Evolutionary conservation across 1,140 invertebrate genomes (phyloP).

Genomic region (Megalopta genalis): DNA sequence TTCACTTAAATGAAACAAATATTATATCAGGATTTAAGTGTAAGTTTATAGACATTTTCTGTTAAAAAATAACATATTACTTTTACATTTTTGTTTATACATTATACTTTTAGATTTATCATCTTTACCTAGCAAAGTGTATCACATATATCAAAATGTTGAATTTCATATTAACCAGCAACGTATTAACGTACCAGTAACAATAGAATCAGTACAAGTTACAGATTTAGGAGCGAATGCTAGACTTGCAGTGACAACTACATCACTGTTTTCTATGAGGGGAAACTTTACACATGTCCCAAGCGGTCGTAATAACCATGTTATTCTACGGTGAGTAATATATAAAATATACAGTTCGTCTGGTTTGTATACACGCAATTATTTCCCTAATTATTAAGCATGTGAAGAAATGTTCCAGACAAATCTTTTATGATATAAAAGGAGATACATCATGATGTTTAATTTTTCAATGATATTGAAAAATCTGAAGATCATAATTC

Average conservation of each 20-base stretch:
- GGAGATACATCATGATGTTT: too few species aligned
- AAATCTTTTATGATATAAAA: too few species aligned
- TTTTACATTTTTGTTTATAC: neutral
- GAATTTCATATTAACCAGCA: constrained; percentile 81
- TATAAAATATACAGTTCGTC: constrained; percentile 65
- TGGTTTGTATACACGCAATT: too few species aligned
- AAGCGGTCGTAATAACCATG: constrained; percentile 80
- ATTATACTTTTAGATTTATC: constrained; percentile 71
- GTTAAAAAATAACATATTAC: constrained; percentile 26
- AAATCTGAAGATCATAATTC: too few species aligned
- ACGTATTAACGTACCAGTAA: constrained; percentile 78
- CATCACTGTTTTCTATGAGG: constrained; percentile 80
- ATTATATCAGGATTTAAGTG: constrained; percentile 78
- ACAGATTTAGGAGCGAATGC: constrained; percentile 82
- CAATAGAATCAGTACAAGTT: constrained; percentile 78
- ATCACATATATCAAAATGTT: constrained; percentile 76
- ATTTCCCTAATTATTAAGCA: too few species aligned
- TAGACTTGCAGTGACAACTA: constrained; percentile 77
- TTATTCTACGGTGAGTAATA: constrained; percentile 80
- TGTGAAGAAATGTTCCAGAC: too few species aligned
- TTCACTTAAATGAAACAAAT: constrained; percentile 81
- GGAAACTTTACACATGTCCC: constrained; percentile 80
- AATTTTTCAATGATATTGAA: too few species aligned
- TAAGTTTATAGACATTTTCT: constrained; percentile 61
- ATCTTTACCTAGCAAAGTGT: constrained; percentile 71